phyloP scores from a whole-genome alignment of 2,888 invertebrate genomes.

The Cryptosula pallasiana region DNA sequence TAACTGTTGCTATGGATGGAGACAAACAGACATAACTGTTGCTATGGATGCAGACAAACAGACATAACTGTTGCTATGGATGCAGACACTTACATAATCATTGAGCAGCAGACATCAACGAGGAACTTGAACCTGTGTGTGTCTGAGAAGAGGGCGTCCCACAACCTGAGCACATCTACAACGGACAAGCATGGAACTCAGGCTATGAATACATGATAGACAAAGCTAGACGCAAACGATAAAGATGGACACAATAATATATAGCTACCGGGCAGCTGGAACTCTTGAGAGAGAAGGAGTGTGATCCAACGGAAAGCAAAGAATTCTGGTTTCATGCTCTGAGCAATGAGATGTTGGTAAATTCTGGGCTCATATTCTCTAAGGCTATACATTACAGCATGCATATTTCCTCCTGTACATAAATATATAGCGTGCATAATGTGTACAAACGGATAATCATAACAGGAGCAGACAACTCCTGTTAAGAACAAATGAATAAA shows the following conservation, averaged over 20 bases:
- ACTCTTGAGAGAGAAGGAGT: conserved; percentile 90
- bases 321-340: conserved; percentile 88
- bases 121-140: conserved; percentile 82
- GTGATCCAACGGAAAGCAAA: conserved; percentile 98
- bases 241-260: neutral
- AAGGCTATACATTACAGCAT: conserved; percentile 68
- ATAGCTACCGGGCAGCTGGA: conserved; percentile 70
- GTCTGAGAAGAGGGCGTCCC: conserved; percentile 95
- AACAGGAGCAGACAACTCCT: too few species aligned
- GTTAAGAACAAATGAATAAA: too few species aligned
- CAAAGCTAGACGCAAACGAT: too few species aligned
- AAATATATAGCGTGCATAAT: too few species aligned
- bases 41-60: neutral
- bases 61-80: neutral
- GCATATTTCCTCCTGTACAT: conserved; percentile 65
- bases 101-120: conserved; percentile 88
- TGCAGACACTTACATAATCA: conserved; percentile 80
- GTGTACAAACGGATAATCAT: too few species aligned
- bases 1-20: neutral
- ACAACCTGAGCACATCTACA: conserved; percentile 86
- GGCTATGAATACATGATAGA: too few species aligned
- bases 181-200: conserved; percentile 25
- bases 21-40: neutral
- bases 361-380: conserved; percentile 71
- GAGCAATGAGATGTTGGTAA: conserved; percentile 70